phyloP scores from a whole-genome alignment of 2,113 vertebrate genomes.

The Semicossyphus pulcher region DNA sequence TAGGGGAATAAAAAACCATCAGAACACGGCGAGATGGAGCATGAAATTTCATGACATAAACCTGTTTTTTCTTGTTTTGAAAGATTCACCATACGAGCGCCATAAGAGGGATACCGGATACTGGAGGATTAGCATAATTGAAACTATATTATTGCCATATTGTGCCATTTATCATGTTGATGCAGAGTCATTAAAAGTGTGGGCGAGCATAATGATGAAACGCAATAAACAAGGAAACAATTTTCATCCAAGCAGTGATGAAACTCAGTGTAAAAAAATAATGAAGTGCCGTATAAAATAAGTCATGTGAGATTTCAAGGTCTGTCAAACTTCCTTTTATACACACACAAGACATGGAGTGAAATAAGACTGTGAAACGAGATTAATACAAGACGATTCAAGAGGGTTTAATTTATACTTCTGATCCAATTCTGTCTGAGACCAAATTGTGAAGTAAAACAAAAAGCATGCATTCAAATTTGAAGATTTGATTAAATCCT shows the following conservation, averaged over 20 bases:
- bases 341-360: neutral
- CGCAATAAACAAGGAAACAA: slow-evolving; percentile 31
- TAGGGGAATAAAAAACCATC: slow-evolving; percentile 64
- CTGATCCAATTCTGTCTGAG: slow-evolving; percentile 25
- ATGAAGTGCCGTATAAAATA: neutral
- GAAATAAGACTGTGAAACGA: slow-evolving; percentile 5
- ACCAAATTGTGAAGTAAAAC: slow-evolving; percentile 33
- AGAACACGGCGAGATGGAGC: slow-evolving; percentile 68
- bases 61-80: slow-evolving; percentile 16
- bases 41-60: slow-evolving; percentile 63
- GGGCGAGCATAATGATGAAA: slow-evolving; percentile 27
- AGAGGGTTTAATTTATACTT: neutral
- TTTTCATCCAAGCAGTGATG: slow-evolving; percentile 32
- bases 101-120: neutral
- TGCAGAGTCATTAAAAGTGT: slow-evolving; percentile 21
- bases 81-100: neutral
- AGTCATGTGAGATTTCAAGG: slow-evolving; percentile 19
- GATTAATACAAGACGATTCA: neutral
- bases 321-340: slow-evolving; percentile 20
- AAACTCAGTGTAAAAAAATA: slow-evolving; percentile 34
- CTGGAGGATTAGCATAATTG: neutral
- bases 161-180: neutral
- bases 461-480: slow-evolving; percentile 23
- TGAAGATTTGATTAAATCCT: slow-evolving; percentile 35
- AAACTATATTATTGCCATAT: neutral